Percentiles rank a stretch among this genome's conserved stretches.
phyloP scores from a whole-genome alignment of 2,888 invertebrate genomes.

The Parasteatoda lunata region DNA sequence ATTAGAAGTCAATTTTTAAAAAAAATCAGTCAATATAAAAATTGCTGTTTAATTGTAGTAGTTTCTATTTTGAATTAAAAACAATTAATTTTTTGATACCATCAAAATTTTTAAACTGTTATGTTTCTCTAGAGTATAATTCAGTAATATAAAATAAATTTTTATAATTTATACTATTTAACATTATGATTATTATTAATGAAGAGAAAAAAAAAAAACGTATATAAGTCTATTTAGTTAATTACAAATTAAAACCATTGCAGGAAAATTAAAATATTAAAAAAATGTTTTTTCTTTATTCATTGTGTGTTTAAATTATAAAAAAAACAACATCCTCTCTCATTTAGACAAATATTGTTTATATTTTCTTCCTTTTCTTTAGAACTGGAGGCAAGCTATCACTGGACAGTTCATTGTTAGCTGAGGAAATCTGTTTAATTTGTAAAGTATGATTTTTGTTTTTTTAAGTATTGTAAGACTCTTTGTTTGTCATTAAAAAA shows the following conservation, averaged over 20 bases:
- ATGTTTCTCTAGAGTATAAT: no score
- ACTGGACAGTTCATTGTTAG: neutral
- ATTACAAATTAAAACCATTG: neutral
- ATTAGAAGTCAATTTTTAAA: no score
- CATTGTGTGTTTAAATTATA: neutral
- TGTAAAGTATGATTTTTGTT: conserved; percentile 20
- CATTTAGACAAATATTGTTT: neutral
- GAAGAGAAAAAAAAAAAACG: neutral
- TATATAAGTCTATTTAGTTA: neutral
- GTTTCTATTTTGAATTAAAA: no score
- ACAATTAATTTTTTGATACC: no score
- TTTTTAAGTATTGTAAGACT: neutral
- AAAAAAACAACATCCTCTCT: neutral
- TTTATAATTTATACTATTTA: no score
- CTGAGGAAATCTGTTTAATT: conserved; percentile 3
- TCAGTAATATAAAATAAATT: no score
- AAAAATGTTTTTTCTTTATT: neutral
- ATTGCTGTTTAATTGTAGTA: no score
- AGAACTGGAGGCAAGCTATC: conserved; percentile 55
- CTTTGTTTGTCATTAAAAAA: neutral
- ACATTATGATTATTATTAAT: neutral
- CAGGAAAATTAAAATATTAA: neutral
- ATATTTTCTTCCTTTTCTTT: neutral
- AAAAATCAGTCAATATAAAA: no score
- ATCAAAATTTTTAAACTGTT: no score